Evolutionary conservation across 2,113 vertebrate species (phyloP), one percentile per base, ranked within the genome.

Genomic region (Hippocampus guttulatus): DNA sequence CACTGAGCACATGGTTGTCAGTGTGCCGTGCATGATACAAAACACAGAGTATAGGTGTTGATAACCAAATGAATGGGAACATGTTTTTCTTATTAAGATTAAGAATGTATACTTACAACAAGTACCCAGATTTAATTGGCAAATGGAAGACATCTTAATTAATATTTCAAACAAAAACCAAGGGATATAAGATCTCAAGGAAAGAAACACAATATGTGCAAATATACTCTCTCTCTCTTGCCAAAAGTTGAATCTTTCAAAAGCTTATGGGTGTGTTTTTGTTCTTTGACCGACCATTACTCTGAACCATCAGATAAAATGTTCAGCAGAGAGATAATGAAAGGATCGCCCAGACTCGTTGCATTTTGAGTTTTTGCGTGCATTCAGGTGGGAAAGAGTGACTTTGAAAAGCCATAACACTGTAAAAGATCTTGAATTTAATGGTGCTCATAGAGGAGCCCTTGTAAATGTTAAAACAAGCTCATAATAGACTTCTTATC

Each of bases 231-330:
- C 30, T 33, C 30, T 33, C 30, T 33, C 30, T 33, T 30, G 30
- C 5, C 30, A 33, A 33, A 33, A 33, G 30, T 33, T 33, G 30
- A 58, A 20, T 21, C 21, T 21, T 2, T 8, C 78, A 77, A 87
- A 88, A 82, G 78, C 70, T 64, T 45, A 78, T 81, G 81, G 79
- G 72, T 78, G 25, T 74, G 75, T 85, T 81, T 89, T 86, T 88
- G 82, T 87, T 62, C 57, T 80, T 77, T 61, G 73, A 72, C 75
- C 76, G 81, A 80, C 87, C 86, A 89, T 90, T 85, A 85, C 88
- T 88, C 81, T 77, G n/a, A 81, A 68, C 81, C 71, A 82, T 84
- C 84, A 67, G 85, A 88, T 88, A 83, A 84, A 79, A 85, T 54
- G 67, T 72, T 81, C 85, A 83, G 81, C 77, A 75, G 52, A 69